phyloP scores from a whole-genome alignment of 1,140 invertebrate genomes.

The Pissodes strobi region DNA sequence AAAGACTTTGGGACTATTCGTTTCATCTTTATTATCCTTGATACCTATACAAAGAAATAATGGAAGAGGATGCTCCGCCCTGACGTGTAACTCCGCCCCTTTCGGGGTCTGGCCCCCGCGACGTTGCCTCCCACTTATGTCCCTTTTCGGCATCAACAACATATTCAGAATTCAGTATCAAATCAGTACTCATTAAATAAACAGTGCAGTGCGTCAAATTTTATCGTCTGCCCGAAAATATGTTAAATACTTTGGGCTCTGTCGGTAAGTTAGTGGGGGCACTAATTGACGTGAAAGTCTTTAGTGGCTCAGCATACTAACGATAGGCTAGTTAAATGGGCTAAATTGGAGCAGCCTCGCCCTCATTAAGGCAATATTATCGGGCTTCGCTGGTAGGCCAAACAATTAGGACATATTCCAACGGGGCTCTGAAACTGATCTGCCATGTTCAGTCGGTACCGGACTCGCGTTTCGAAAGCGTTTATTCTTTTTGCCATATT shows the following conservation, averaged over 20 bases:
- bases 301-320: constrained; percentile 55
- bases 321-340: constrained; percentile 57
- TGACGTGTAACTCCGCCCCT: constrained; percentile 37
- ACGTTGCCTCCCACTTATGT: constrained; percentile 45
- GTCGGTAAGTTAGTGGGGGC: constrained; percentile 56
- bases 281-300: constrained; percentile 56
- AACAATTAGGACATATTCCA: constrained; percentile 30
- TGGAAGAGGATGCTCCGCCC: constrained; percentile 43
- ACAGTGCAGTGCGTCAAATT: constrained; percentile 55
- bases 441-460: constrained; percentile 24
- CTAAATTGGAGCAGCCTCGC: constrained; percentile 56
- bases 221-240: constrained; percentile 36
- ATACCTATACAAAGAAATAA: constrained; percentile 36
- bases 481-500: constrained; percentile 2
- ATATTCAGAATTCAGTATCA: constrained; percentile 58
- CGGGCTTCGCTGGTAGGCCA: constrained; percentile 52
- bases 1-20: constrained; percentile 32
- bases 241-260: constrained; percentile 56
- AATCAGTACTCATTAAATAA: constrained; percentile 59
- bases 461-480: constrained; percentile 16
- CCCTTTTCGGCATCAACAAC: constrained; percentile 48
- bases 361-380: constrained; percentile 56
- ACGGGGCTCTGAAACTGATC: constrained; percentile 16
- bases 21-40: constrained; percentile 29
- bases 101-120: constrained; percentile 44